A percentile compares a stretch with the other conserved stretches of the same genome.
These are phyloP conservation scores for Orestias chungarensis DNA, from an alignment of 2,797 vertebrate species.

Conservation along the genomic window DNA sequence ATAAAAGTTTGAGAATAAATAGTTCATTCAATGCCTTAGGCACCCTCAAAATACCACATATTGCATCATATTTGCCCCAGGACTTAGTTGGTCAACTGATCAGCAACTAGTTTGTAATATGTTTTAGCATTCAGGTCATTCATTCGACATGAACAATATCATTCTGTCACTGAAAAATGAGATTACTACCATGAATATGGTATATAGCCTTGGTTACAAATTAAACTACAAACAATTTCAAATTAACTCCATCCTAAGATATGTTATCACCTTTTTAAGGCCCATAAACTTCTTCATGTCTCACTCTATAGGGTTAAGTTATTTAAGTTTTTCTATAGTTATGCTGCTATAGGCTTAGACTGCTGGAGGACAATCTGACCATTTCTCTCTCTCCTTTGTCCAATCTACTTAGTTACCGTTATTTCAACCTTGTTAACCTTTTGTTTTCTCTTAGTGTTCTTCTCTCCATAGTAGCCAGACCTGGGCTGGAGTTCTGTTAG, in stretches of 20 bases:
- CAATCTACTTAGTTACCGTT: no score
- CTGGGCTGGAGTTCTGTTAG: no score
- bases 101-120: background rate
- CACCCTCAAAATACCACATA: background rate
- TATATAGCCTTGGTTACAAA: background rate
- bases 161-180: background rate
- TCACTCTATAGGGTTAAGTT: no score
- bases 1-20: background rate
- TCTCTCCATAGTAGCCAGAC: no score
- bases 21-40: background rate
- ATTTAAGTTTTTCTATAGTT: no score
- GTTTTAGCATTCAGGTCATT: background rate
- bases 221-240: background rate
- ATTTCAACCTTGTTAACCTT: no score
- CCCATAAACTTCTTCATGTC: no score
- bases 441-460: no score
- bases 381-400: no score
- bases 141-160: background rate
- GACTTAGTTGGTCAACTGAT: background rate
- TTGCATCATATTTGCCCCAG: background rate
- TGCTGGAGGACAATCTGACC: no score
- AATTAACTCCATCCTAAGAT: background rate
- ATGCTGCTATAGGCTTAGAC: no score
- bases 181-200: background rate
- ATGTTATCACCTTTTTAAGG: no score